phyloP scores from a whole-genome alignment of 2,888 invertebrate species.

The Craniophora ligustri region DNA sequence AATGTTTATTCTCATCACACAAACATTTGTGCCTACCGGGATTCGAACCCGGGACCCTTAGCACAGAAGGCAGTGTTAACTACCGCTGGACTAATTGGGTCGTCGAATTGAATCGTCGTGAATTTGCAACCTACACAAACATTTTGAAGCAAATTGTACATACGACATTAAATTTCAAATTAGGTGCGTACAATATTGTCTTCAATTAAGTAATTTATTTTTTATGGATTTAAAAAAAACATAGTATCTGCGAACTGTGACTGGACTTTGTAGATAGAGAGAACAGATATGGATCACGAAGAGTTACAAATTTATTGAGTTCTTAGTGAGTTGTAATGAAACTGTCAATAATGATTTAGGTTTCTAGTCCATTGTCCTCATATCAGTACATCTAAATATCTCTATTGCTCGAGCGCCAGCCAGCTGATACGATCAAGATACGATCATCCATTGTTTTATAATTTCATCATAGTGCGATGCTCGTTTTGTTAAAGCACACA shows the following conservation, averaged over 20 bases:
- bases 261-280: too few species aligned
- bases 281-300: not conserved
- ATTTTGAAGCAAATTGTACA: not conserved
- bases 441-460: conserved; percentile 42
- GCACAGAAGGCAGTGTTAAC: too few species aligned
- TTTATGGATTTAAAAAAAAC: too few species aligned
- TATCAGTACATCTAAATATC: conserved; percentile 41
- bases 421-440: conserved; percentile 36
- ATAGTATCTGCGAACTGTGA: too few species aligned
- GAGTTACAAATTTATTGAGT: not conserved
- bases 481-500: conserved; percentile 19
- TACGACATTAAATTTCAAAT: too few species aligned
- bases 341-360: conserved; percentile 16
- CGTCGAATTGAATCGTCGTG: too few species aligned
- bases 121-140: not conserved
- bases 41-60: too few species aligned
- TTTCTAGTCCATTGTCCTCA: conserved; percentile 33
- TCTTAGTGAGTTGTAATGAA: not conserved
- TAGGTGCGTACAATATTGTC: too few species aligned
- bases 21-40: too few species aligned
- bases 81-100: too few species aligned
- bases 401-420: conserved; percentile 40
- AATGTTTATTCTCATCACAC: too few species aligned
- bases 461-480: conserved; percentile 33
- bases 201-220: too few species aligned